Base-by-base conservation (phyloP, 2,888 invertebrate genomes). In the Amiota communis region DNA sequence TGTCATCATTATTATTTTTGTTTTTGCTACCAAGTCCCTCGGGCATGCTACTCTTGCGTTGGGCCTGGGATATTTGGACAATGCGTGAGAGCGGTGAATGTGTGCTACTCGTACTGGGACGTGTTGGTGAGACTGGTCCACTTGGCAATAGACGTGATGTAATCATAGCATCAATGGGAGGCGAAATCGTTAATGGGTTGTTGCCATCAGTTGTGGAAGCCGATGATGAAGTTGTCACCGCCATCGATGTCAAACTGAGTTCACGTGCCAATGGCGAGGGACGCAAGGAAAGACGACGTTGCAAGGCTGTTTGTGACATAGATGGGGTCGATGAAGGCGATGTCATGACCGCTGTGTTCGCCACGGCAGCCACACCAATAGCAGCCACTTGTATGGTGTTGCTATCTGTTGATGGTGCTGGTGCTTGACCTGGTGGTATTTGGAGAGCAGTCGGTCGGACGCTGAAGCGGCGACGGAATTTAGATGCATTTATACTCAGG, bases 51-150 rank as follows among this genome's bases (percentile, higher is more conserved):
- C 85, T 86, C 78, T 89, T 89, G 36, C 90, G 85, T 71, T 89
- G 88, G 15, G 89, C 89, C 81, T 89, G 88, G n/a, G 89, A 81
- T 72, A 89, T 89, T 75, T 89, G 90, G 69, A 88, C 89, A 47
- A 90, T 89, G 13, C 90, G 83, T 36, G 89, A 90, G 10, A 89
- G 79, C 47, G 89, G 89, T 0, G 89, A 89, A 73, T 89, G 89
- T 13, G 89, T 89, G 78, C 88, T 89, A 75, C 88, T 88, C 17
- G 85, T 87, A 75, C 87, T 75, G 73, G 86, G 80, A 3, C 87
- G 77, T 13, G 80, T 77, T 0, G 75, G 17, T 0, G 77, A 69
- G 9, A 46, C 12, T 1, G 70, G 20, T 2, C 53, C 49, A 15
- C 59, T 53, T 11, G 87, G 85, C 49, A 87, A 61, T 57, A 87